Evolutionary conservation across 2,113 vertebrate genomes (phyloP), one percentile per base, ranked within the genome.

Genomic region (Saimiri boliviensis): DNA sequence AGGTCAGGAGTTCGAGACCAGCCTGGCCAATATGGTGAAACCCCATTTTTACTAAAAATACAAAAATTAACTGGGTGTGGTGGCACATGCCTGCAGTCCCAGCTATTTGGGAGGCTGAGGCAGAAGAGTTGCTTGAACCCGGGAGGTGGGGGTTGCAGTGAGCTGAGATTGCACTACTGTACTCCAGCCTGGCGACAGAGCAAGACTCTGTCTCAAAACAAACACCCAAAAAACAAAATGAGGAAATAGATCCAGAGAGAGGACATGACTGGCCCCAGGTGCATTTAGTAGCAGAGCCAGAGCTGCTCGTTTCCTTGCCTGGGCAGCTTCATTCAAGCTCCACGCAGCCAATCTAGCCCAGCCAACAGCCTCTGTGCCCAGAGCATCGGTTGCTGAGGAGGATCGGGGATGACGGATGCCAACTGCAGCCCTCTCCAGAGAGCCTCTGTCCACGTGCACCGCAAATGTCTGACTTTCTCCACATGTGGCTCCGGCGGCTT

Each of bases 361-460:
- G 47, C 56, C 47, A 42, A 32, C 21, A 35, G 47, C 20, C 56
- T 13, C 83, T 25, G 8, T 68, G 32, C 35, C 42, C 6, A 0
- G 35, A 87, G 47, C 8, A 11, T 45, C 47, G 13, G 4, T 4
- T 40, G 52, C 66, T 71, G 49, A 85, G 83, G 37, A 71, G 23
- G 45, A 70, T 23, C 6, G 1, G 30, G 68, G n/a, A 4, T 14
- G 8, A 4, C 4, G 6, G 20, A 52, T 23, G 3, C 12, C 2
- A 5, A n/a, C 21, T 35, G 17, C 52, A 66, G 11, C 37, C 20
- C 63, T 74, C 70, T 30, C 17, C 49, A 56, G 19, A 60, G 37
- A n/a, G 21, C 58, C 40, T 83, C 11, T 32, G 63, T 71, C 49
- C 20, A 2, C 19, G 2, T 1, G 32, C 42, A 71, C n/a, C 37